phyloP scores from a whole-genome alignment of 1,140 invertebrate species.

The Zaprionus nigranus region DNA sequence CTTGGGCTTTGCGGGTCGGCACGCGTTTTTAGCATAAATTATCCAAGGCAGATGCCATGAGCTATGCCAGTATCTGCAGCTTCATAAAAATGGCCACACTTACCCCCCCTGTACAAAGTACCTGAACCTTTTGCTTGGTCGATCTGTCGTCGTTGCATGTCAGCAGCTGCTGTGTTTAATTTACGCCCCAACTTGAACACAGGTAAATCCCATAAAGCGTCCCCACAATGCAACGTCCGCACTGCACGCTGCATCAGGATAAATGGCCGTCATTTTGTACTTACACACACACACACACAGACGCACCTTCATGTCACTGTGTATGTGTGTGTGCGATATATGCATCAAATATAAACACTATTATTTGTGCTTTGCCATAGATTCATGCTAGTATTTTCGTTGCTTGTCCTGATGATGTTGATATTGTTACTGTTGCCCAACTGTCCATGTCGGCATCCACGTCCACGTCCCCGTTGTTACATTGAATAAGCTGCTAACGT shows the following conservation, averaged over 20 bases:
- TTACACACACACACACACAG: slow-evolving; percentile 14
- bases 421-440: slow-evolving; percentile 42
- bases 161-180: slow-evolving; percentile 78
- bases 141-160: slow-evolving; percentile 67
- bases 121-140: slow-evolving; percentile 10
- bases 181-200: slow-evolving; percentile 63
- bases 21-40: slow-evolving; percentile 79
- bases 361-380: slow-evolving; percentile 64
- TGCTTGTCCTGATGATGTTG: slow-evolving; percentile 30
- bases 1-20: slow-evolving; percentile 40
- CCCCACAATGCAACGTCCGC: slow-evolving; percentile 56
- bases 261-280: slow-evolving; percentile 53
- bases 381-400: slow-evolving; percentile 30
- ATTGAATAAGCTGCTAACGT: slow-evolving; percentile 67
- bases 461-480: slow-evolving; percentile 16
- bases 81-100: slow-evolving; percentile 58
- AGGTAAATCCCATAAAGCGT: slow-evolving; percentile 74
- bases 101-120: neutral
- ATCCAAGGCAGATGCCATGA: slow-evolving; percentile 57
- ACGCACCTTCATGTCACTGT: slow-evolving; percentile 21
- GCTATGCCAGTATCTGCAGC: slow-evolving; percentile 29
- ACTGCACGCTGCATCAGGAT: slow-evolving; percentile 57
- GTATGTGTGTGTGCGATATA: slow-evolving; percentile 32
- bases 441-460: slow-evolving; percentile 19
- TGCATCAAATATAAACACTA: slow-evolving; percentile 72